Conservation (phyloP, 2,113 vertebrate species). For the Jacana jacana region DNA sequence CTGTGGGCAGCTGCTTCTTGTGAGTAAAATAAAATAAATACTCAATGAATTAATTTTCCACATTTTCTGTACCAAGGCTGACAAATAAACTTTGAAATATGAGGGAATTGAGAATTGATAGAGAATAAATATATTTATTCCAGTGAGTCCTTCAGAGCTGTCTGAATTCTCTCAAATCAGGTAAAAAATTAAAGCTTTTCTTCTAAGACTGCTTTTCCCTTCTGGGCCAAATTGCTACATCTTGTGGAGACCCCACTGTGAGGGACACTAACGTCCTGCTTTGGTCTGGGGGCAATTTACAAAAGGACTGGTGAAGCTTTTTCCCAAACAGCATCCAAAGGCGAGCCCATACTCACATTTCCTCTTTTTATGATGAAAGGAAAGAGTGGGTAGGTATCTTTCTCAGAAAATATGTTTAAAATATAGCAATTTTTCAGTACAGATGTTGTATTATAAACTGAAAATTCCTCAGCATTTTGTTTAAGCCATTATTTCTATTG, state of each 20-base stretch:
- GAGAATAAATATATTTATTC: conserved; percentile 38
- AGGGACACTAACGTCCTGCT: not conserved
- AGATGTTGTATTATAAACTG: conserved; percentile 69
- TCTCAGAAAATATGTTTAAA: conserved; percentile 59
- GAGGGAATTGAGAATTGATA: conserved; percentile 13
- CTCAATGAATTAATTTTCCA: conserved; percentile 55
- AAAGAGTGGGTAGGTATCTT: conserved; percentile 57
- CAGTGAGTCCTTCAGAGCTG: not conserved
- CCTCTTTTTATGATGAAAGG: conserved; percentile 44
- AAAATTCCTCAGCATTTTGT: conserved; percentile 61
- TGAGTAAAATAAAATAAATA: conserved; percentile 51
- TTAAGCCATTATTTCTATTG: conserved; percentile 62
- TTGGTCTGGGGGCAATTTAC: conserved; percentile 18
- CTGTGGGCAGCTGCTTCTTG: conserved; percentile 64
- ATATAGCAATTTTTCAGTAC: conserved; percentile 61
- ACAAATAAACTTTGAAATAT: conserved; percentile 44
- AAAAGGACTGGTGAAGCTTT: not conserved
- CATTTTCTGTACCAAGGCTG: conserved; percentile 45
- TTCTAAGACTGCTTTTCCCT: not conserved
- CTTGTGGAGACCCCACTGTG: not conserved
- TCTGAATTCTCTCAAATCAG: conserved; percentile 37
- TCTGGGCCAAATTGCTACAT: not conserved
- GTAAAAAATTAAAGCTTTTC: conserved; percentile 31
- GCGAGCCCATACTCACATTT: not conserved
- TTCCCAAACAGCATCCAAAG: not conserved